Evolutionary conservation across 2,797 vertebrate genomes (phyloP).

Genomic region (Ctenochaetus hawaiiensis): DNA sequence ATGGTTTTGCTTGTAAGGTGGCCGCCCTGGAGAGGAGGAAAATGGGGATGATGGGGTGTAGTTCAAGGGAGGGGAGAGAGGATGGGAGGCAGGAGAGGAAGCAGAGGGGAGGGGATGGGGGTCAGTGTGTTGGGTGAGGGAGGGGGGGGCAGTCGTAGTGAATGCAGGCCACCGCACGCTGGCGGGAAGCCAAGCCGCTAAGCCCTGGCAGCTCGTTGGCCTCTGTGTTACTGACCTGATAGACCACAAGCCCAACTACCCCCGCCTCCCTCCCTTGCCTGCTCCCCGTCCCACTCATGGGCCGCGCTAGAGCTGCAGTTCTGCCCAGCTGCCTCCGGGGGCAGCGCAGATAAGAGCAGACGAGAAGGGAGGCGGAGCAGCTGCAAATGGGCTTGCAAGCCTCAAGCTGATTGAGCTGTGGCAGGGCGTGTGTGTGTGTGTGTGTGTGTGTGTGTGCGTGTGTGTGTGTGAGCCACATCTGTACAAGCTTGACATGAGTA

Average conservation of each 20-base stretch:
- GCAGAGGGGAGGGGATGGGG: background rate
- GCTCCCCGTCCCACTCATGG: constrained; percentile 19
- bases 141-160: constrained; percentile 49
- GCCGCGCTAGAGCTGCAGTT: constrained; percentile 28
- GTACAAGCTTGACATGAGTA: constrained; percentile 5
- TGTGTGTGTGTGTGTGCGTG: constrained; percentile 7
- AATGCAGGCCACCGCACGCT: constrained; percentile 80
- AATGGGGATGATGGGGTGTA: constrained; percentile 31
- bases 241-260: constrained; percentile 77
- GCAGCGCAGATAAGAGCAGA: constrained; percentile 45
- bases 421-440: background rate
- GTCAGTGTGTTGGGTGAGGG: background rate
- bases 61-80: constrained; percentile 12
- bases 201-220: constrained; percentile 89
- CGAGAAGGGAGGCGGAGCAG: background rate
- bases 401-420: constrained; percentile 20
- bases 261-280: constrained; percentile 3
- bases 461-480: constrained; percentile 40
- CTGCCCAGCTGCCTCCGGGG: constrained; percentile 41
- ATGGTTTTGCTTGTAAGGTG: constrained; percentile 11
- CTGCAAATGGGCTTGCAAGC: constrained; percentile 17
- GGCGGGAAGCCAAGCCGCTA: constrained; percentile 85
- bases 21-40: constrained; percentile 16
- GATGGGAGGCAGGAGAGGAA: constrained; percentile 24
- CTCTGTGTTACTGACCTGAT: constrained; percentile 87